These are phyloP conservation scores for Gobiocypris rarus DNA, from an alignment of 2,113 vertebrate species.

Conservation along the genomic window DNA sequence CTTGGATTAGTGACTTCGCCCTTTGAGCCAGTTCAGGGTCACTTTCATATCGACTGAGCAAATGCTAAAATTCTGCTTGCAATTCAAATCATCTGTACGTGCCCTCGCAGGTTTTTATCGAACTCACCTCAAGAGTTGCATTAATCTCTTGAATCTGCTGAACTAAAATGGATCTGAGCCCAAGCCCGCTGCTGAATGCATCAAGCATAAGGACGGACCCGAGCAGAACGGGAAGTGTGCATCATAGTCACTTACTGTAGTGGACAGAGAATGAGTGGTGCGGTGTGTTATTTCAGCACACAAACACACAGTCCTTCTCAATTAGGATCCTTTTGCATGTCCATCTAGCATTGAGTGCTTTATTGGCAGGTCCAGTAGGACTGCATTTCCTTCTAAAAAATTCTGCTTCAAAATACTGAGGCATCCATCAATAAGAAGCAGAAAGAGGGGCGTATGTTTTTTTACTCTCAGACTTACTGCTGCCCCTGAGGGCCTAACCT, in stretches of 20 bases:
- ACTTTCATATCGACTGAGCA: conserved; percentile 37
- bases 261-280: conserved; percentile 1
- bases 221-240: not conserved
- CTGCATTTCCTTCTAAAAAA: not conserved
- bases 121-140: conserved; percentile 31
- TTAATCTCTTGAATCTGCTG: conserved; percentile 36
- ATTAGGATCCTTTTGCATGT: conserved; percentile 42
- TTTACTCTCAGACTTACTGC: conserved; percentile 30
- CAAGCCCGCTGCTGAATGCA: not conserved
- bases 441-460: not conserved
- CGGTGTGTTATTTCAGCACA: not conserved
- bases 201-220: not conserved
- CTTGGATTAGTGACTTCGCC: conserved; percentile 16
- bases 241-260: not conserved
- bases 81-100: conserved; percentile 29
- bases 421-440: conserved; percentile 1
- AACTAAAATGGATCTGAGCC: conserved; percentile 24
- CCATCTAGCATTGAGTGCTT: conserved; percentile 31
- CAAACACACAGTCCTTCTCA: conserved; percentile 21
- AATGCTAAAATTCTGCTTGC: conserved; percentile 48
- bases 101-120: conserved; percentile 9
- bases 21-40: conserved; percentile 26
- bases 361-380: conserved; percentile 39
- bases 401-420: not conserved
- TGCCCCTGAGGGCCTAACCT: conserved; percentile 35